Evolutionary conservation across 1,140 invertebrate genomes (phyloP), one percentile per base, ranked within the genome.

Genomic region (Eupristina koningsbergeri): DNA sequence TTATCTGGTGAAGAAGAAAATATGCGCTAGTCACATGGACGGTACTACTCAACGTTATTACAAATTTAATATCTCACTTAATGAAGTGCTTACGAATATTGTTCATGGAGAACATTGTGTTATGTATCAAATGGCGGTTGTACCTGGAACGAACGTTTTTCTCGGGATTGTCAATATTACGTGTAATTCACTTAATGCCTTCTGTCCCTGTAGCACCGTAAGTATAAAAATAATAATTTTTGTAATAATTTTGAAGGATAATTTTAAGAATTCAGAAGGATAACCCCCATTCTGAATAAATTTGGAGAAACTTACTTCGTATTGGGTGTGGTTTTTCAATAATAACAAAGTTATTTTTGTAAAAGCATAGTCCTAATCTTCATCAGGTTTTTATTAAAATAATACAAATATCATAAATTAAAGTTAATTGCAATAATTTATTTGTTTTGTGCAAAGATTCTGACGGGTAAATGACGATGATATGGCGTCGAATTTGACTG

Each of bases 161-260:
- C 93, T 98, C 45, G 97, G 96, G 7, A 94, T 98, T 22, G 95
- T 98, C 6, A 98, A 98, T 90, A 88, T 90, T 31, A 96, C 96
- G 0, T 97, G 97, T 90, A 95, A 96, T 87, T 94, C 95, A 9
- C 91, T 94, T 87, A 95, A 93, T 19, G 96, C 97, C 11, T 98
- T 98, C 90, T 98, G 97, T 91, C 97, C 97, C 0, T 99, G 97
- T 88, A 98, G 97, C 89, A 97, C 97, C 89, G 96, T 96, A 91
- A 92, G 93, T 91, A 39, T n/a, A 41, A 6, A n/a, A 36, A 61
- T 26, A 15, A 45, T n/a, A 61, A 11, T 61, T 29, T 80, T 64
- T 63, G 1, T 53, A 73, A 83, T 17, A 19, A 53, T 83, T 50
- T 50, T 26, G 53, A 45, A 7, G 5, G 41, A n/a, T n/a, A n/a